phyloP scores from a whole-genome alignment of 2,797 vertebrate genomes.

The Mormyrops attenuatus region DNA sequence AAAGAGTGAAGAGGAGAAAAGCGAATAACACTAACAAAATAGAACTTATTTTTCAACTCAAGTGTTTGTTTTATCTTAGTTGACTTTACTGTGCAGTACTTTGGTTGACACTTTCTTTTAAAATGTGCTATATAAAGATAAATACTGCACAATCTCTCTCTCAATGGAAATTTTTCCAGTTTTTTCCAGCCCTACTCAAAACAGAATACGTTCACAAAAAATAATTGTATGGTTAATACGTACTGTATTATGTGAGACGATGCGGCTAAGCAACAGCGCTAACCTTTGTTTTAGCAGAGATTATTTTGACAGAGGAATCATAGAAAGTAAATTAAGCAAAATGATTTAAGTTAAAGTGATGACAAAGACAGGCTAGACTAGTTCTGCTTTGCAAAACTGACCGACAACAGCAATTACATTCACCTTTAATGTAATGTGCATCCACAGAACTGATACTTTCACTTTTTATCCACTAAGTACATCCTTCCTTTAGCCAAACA shows the following conservation, averaged over 20 bases:
- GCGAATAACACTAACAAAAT: not conserved
- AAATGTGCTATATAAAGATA: not conserved
- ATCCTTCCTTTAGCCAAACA: not conserved
- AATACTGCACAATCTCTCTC: not conserved
- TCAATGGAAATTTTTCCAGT: not conserved
- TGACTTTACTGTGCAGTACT: not conserved
- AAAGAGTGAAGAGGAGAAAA: not conserved
- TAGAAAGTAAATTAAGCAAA: not conserved
- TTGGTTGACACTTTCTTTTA: not conserved
- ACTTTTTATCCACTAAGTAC: not conserved
- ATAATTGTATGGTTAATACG: not conserved
- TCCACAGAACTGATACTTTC: not conserved
- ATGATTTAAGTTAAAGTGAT: not conserved
- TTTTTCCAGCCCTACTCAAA: not conserved
- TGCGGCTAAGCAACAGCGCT: not conserved
- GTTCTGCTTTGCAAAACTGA: not conserved
- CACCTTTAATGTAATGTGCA: not conserved
- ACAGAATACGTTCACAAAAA: not conserved
- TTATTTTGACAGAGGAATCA: not conserved
- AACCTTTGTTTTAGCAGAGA: not conserved
- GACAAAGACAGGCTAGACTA: not conserved
- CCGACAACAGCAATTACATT: not conserved
- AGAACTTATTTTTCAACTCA: not conserved
- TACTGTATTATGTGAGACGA: not conserved
- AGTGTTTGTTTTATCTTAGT: not conserved